Evolutionary conservation across 2,113 vertebrate genomes (phyloP).

Genomic region (Engraulis encrasicolus): DNA sequence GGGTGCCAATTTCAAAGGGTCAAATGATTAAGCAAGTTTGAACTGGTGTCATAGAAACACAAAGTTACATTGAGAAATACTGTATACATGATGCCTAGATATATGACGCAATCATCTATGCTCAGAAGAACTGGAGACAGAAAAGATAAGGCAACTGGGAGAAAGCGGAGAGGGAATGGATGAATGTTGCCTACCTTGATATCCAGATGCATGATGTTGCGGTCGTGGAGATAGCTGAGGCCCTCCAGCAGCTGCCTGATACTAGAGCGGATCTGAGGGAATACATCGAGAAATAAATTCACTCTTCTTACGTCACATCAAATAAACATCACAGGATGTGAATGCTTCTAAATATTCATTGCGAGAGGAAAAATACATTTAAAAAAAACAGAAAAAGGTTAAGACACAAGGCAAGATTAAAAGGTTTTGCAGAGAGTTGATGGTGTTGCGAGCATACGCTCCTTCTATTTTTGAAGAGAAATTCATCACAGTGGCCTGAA

Average conservation of each 20-base stretch:
- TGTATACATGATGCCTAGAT: too few species aligned
- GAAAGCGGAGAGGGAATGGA: not conserved
- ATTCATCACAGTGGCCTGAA: too few species aligned
- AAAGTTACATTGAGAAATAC: too few species aligned
- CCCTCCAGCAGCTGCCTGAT: constrained; percentile 90
- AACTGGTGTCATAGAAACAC: too few species aligned
- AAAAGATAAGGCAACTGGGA: not conserved
- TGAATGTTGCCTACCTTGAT: constrained; percentile 80
- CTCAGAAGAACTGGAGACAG: too few species aligned
- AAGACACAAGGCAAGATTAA: not conserved
- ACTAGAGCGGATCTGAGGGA: constrained; percentile 83
- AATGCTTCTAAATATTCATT: not conserved
- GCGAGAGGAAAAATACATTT: not conserved
- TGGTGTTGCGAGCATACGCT: not conserved
- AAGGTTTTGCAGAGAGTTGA: not conserved
- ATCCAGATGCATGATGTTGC: constrained; percentile 88
- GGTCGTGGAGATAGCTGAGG: constrained; percentile 87
- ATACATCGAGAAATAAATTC: not conserved
- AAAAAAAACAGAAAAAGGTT: not conserved
- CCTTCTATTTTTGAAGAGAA: too few species aligned
- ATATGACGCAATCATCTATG: too few species aligned
- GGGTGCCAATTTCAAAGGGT: too few species aligned
- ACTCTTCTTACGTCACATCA: not conserved
- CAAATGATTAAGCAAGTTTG: too few species aligned
- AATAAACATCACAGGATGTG: not conserved